Percentiles rank a stretch among this genome's conserved stretches.
Evolutionary conservation across 2,797 vertebrate species (phyloP).

Genomic region (Spondyliosoma cantharus): DNA sequence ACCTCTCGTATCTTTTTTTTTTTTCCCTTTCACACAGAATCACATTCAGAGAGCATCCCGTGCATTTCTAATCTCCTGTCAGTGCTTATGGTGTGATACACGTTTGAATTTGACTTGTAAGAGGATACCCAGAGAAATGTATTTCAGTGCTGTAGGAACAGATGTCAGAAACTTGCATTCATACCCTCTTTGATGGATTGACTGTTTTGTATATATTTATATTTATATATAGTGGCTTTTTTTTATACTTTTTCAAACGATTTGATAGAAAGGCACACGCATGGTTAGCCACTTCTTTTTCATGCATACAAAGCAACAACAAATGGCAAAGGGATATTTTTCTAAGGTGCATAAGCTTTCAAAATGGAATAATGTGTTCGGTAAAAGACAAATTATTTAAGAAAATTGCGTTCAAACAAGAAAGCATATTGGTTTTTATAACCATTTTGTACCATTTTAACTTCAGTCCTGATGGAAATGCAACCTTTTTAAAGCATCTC

Average conservation of each 20-base stretch:
- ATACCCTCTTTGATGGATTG: slow-evolving; percentile 53
- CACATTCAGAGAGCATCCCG: slow-evolving; percentile 26
- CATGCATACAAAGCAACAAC: slow-evolving; percentile 39
- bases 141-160: slow-evolving; percentile 40
- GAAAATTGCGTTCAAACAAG: slow-evolving; percentile 42
- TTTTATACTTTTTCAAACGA: slow-evolving; percentile 76
- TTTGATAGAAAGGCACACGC: slow-evolving; percentile 58
- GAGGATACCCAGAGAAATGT: slow-evolving; percentile 47
- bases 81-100: slow-evolving; percentile 45
- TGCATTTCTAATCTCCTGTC: slow-evolving; percentile 60
- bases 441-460: slow-evolving; percentile 54
- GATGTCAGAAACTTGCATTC: slow-evolving; percentile 46
- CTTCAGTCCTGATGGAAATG: slow-evolving; percentile 26
- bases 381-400: slow-evolving; percentile 66
- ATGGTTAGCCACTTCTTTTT: slow-evolving; percentile 56
- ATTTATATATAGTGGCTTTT: slow-evolving; percentile 83
- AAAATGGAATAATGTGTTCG: slow-evolving; percentile 60
- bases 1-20: slow-evolving; percentile 42
- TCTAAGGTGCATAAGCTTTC: slow-evolving; percentile 56
- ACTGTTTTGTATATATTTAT: slow-evolving; percentile 86
- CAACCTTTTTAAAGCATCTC: slow-evolving; percentile 43
- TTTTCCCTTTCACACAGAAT: slow-evolving; percentile 43
- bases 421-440: slow-evolving; percentile 59
- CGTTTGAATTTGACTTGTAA: slow-evolving; percentile 57
- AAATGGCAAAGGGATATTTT: slow-evolving; percentile 51